Evolutionary conservation across 2,113 vertebrate genomes (phyloP).

Genomic region (Lampris incognitus): DNA sequence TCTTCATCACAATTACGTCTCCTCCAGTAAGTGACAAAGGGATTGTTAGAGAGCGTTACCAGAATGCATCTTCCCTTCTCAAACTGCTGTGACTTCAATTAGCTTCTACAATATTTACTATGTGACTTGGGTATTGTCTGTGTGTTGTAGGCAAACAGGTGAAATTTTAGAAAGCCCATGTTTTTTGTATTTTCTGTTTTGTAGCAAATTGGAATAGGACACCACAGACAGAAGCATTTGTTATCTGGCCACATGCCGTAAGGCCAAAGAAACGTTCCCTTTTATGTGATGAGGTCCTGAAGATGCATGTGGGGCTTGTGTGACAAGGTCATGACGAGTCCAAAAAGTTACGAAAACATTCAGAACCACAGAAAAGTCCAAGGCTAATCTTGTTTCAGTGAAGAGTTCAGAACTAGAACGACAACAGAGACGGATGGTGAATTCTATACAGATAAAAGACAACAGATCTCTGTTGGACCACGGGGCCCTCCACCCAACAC

Average conservation of each 20-base stretch:
- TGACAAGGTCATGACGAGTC: constrained; percentile 8
- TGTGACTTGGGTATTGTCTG: constrained; percentile 13
- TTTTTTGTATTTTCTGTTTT: constrained; percentile 26
- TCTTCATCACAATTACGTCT: no score
- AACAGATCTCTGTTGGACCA: constrained; percentile 22
- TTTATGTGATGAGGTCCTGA: neutral
- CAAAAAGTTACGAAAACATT: neutral
- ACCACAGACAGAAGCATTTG: constrained; percentile 26
- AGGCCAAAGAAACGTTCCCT: constrained; percentile 21
- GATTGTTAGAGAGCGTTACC: no score
- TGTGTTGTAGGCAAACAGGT: constrained; percentile 50
- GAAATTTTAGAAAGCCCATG: constrained; percentile 24
- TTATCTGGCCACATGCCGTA: constrained; percentile 8
- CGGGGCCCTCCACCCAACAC: constrained; percentile 33
- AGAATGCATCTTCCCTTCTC: no score
- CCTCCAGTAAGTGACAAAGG: no score
- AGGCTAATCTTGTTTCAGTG: constrained; percentile 5
- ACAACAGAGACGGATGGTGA: constrained; percentile 9
- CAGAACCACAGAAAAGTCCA: constrained; percentile 1
- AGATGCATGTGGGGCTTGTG: neutral
- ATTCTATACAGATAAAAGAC: constrained; percentile 12
- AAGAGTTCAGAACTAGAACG: neutral
- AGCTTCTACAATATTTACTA: neutral
- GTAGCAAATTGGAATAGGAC: constrained; percentile 55
- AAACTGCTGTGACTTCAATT: no score